Evolutionary conservation across 2,888 invertebrate genomes (phyloP).

Genomic region (Eulithis prunata): DNA sequence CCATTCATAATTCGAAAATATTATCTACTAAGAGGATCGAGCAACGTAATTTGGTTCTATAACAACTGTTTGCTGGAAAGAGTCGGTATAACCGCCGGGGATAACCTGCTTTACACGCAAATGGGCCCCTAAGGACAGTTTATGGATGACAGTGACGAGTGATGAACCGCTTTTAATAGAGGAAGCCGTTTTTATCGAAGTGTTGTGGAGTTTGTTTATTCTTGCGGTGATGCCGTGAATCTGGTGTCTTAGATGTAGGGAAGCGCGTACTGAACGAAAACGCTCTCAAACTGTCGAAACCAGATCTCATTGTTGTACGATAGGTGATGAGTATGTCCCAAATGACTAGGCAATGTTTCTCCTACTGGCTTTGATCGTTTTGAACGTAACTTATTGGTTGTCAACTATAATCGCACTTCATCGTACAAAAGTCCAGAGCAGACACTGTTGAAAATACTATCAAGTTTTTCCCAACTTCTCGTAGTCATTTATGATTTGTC

Average conservation of each 20-base stretch:
- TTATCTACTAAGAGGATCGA: too few species aligned
- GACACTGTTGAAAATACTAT: too few species aligned
- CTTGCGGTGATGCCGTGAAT: slow-evolving; percentile 13
- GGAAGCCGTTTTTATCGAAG: slow-evolving; percentile 35
- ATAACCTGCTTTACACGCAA: not conserved
- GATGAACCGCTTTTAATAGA: slow-evolving; percentile 33
- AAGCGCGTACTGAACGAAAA: slow-evolving; percentile 23
- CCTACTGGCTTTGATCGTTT: not conserved
- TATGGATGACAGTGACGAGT: slow-evolving; percentile 37
- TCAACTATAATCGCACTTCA: too few species aligned
- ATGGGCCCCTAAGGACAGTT: slow-evolving; percentile 23
- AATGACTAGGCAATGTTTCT: slow-evolving; percentile 2
- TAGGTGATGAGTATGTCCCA: not conserved
- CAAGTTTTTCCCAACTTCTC: too few species aligned
- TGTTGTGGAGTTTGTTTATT: slow-evolving; percentile 28
- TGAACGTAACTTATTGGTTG: too few species aligned
- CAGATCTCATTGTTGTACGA: slow-evolving; percentile 20
- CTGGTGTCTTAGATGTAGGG: slow-evolving; percentile 7
- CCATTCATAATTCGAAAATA: too few species aligned
- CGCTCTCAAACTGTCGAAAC: slow-evolving; percentile 23
- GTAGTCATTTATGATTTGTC: too few species aligned
- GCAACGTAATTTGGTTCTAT: too few species aligned
- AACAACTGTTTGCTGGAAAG: not conserved
- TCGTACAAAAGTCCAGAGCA: too few species aligned
- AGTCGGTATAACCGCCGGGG: not conserved